Percentiles rank a stretch among this genome's conserved stretches.
Conservation (phyloP, 2,113 vertebrate species). For the Patagioenas fasciata region DNA sequence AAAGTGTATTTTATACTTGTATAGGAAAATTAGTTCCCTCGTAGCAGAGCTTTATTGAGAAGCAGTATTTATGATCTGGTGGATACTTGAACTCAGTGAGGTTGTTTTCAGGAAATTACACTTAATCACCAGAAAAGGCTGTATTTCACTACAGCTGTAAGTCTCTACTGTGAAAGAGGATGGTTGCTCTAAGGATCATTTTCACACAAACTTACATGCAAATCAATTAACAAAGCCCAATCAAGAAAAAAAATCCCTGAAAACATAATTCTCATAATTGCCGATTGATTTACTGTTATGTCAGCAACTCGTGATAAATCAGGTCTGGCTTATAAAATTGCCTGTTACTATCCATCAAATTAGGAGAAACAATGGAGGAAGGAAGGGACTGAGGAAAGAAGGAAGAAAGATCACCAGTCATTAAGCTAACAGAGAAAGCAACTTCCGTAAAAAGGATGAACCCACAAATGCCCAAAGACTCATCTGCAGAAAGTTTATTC, state of each 20-base stretch:
- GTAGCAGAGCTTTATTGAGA: neutral
- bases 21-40: neutral
- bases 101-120: neutral
- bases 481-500: neutral
- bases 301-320: neutral
- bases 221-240: neutral
- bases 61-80: neutral
- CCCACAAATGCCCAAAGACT: neutral
- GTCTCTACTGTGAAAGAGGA: neutral
- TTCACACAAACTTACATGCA: neutral
- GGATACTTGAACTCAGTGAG: neutral
- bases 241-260: neutral
- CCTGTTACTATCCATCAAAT: neutral
- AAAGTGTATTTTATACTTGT: neutral
- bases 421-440: neutral
- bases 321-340: neutral
- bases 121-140: neutral
- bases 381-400: neutral
- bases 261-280: neutral
- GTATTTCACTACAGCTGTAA: neutral
- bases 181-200: neutral
- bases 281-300: neutral
- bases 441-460: neutral
- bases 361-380: neutral
- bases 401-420: neutral